Conservation (phyloP, 2,888 invertebrate species). For the Aromia moschata region DNA sequence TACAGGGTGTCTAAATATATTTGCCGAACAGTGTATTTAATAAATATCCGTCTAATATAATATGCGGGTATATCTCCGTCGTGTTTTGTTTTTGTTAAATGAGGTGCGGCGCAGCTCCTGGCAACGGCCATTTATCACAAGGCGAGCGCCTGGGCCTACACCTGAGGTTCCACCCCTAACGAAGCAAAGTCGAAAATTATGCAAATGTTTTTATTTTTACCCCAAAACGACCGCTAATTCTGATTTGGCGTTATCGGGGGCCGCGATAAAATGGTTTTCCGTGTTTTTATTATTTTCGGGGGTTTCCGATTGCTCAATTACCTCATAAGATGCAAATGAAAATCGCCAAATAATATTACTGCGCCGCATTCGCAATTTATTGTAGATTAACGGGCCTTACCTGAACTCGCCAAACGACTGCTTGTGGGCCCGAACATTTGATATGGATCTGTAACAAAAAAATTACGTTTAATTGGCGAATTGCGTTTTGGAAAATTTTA, state of each 20-base stretch:
- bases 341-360: conserved; percentile 22
- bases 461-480: conserved; percentile 34
- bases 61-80: not conserved
- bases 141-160: not conserved
- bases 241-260: conserved; percentile 21
- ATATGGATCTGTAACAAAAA: conserved; percentile 90
- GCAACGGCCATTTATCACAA: conserved; percentile 5
- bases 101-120: not conserved
- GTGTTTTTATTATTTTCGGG: conserved; percentile 26
- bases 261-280: conserved; percentile 24
- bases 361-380: conserved; percentile 28
- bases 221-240: conserved; percentile 21
- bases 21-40: no score
- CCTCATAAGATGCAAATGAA: conserved; percentile 12
- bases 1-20: no score
- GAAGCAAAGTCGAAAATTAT: conserved; percentile 16
- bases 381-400: conserved; percentile 65
- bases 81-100: not conserved
- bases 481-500: conserved; percentile 37
- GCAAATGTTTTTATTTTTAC: conserved; percentile 21
- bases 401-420: conserved; percentile 95
- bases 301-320: conserved; percentile 30
- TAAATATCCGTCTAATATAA: no score
- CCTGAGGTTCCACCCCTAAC: conserved; percentile 10
- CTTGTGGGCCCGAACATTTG: conserved; percentile 98